Conservation (phyloP, 2,888 invertebrate genomes). For the Diogma glabrata region DNA sequence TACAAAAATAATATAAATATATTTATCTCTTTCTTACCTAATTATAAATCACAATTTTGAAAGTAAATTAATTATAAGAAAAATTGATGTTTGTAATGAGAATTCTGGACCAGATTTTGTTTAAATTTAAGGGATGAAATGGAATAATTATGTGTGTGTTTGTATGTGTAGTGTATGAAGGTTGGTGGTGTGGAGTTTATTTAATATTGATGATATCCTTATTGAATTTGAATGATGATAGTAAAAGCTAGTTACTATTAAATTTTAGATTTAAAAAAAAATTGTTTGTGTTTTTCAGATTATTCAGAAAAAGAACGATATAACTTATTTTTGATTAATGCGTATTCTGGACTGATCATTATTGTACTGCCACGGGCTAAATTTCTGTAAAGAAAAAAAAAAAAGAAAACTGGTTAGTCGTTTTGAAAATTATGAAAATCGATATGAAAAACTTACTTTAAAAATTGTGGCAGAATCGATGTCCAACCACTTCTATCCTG, state of each 20-base stretch:
- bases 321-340: conserved; percentile 82
- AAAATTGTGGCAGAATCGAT: conserved; percentile 73
- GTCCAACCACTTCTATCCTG: conserved; percentile 82
- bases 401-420: conserved; percentile 11
- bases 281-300: conserved; percentile 34
- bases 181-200: neutral
- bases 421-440: neutral
- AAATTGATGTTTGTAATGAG: neutral
- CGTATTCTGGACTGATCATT: conserved; percentile 79
- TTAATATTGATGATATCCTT: neutral
- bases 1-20: conserved; percentile 7
- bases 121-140: neutral
- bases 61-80: conserved; percentile 2
- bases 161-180: neutral
- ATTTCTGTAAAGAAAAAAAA: conserved; percentile 48
- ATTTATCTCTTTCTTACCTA: conserved; percentile 8
- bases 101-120: conserved; percentile 1
- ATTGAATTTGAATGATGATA: neutral
- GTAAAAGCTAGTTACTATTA: conserved; percentile 3
- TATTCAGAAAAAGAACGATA: conserved; percentile 58
- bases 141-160: neutral
- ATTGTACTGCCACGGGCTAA: conserved; percentile 76
- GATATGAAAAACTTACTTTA: conserved; percentile 57
- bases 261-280: neutral
- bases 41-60: conserved; percentile 6